Percentiles rank a stretch among this genome's conserved stretches.
These are phyloP conservation scores for Labrus mixtus DNA, from an alignment of 2,113 vertebrate species.

Conservation along the genomic window DNA sequence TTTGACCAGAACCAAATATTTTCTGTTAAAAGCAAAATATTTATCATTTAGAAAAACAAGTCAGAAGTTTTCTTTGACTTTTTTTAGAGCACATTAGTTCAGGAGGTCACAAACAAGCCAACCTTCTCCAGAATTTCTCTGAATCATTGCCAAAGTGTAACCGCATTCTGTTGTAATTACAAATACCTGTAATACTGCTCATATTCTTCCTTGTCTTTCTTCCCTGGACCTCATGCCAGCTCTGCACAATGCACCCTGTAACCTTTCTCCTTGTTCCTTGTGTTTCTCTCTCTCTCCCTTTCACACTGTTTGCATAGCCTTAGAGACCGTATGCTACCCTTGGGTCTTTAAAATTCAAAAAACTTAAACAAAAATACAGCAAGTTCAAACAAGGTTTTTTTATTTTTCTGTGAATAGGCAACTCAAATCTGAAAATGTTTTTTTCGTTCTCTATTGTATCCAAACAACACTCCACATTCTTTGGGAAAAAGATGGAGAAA, in stretches of 20 bases:
- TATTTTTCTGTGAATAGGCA: constrained; percentile 32
- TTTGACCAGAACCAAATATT: background rate
- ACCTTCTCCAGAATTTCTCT: constrained; percentile 24
- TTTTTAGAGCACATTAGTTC: background rate
- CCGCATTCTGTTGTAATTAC: constrained; percentile 33
- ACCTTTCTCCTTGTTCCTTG: constrained; percentile 14
- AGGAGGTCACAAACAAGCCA: constrained; percentile 12
- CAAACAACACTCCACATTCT: background rate
- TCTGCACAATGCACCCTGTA: background rate
- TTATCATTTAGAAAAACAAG: background rate
- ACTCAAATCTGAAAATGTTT: constrained; percentile 1
- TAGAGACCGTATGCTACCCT: constrained; percentile 16
- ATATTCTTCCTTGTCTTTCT: constrained; percentile 4
- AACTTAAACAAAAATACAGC: constrained; percentile 4
- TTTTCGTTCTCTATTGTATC: constrained; percentile 3
- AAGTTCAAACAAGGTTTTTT: constrained; percentile 35
- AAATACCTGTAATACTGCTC: constrained; percentile 7
- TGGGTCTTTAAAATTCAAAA: constrained; percentile 19
- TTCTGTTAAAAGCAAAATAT: background rate
- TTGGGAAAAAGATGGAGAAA: constrained; percentile 24
- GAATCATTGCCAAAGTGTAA: constrained; percentile 6
- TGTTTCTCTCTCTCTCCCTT: constrained; percentile 13
- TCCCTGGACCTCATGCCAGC: constrained; percentile 1
- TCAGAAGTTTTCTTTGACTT: background rate
- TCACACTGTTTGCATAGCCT: constrained; percentile 18